Evolutionary conservation across 2,797 vertebrate species (phyloP).

Genomic region (Salarias fasciatus): DNA sequence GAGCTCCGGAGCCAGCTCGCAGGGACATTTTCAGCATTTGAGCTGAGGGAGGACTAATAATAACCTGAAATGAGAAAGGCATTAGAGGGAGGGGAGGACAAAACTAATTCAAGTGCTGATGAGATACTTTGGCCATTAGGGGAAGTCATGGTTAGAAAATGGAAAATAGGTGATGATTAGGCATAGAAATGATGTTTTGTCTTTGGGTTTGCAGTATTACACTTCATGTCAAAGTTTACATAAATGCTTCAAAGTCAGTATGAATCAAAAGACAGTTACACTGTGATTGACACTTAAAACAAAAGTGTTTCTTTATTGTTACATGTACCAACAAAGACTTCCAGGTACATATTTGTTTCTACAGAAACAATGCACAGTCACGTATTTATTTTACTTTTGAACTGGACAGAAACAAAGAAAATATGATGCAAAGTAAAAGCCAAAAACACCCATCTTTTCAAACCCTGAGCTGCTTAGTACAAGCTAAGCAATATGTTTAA

Average conservation of each 20-base stretch:
- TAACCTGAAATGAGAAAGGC: background rate
- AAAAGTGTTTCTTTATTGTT: constrained; percentile 23
- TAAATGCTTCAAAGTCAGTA: background rate
- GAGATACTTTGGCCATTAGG: constrained; percentile 3
- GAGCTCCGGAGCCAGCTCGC: background rate
- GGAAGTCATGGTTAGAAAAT: background rate
- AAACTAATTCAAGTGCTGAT: background rate
- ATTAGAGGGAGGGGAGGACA: constrained; percentile 5
- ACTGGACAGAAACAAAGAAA: too few species aligned
- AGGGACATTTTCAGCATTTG: constrained; percentile 1
- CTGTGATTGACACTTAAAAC: background rate
- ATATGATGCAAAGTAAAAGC: constrained; percentile 6
- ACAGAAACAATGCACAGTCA: background rate
- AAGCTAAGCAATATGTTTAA: background rate
- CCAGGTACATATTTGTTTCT: constrained; percentile 6
- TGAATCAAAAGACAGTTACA: constrained; percentile 1
- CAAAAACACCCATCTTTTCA: constrained; percentile 5
- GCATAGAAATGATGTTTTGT: too few species aligned
- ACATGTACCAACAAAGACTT: constrained; percentile 10
- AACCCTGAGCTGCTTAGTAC: background rate
- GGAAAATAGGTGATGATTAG: background rate
- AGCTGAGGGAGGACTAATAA: constrained; percentile 5
- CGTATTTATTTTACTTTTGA: background rate
- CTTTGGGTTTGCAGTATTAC: too few species aligned
- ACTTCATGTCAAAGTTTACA: background rate